A percentile compares a stretch with the other conserved stretches of the same genome.
Conservation (phyloP, 2,888 invertebrate genomes). For the Clostera curtula region DNA sequence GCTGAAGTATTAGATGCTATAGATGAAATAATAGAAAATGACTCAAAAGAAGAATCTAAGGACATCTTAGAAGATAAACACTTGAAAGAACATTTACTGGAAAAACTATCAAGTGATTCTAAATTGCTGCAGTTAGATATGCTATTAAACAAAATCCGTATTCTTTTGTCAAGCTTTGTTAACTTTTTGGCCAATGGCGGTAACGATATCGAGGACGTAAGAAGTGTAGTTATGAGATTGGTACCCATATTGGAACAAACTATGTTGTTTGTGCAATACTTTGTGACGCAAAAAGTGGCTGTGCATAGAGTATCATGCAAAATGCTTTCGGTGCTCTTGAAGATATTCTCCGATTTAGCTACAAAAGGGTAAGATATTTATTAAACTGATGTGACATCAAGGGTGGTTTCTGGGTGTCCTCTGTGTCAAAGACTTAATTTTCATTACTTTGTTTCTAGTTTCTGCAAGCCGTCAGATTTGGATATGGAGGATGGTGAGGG, state of each 20-base stretch:
- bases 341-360: slow-evolving; percentile 89
- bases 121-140: slow-evolving; percentile 72
- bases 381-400: no score
- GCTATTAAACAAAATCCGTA: slow-evolving; percentile 51
- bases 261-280: slow-evolving; percentile 83
- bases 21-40: slow-evolving; percentile 49
- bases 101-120: slow-evolving; percentile 77
- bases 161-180: slow-evolving; percentile 54
- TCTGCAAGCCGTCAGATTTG: slow-evolving; percentile 92
- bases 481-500: slow-evolving; percentile 85
- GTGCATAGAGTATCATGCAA: slow-evolving; percentile 87
- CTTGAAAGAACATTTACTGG: slow-evolving; percentile 78
- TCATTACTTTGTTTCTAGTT: slow-evolving; percentile 74
- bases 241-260: slow-evolving; percentile 87
- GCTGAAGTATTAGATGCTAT: slow-evolving; percentile 49
- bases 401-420: not conserved
- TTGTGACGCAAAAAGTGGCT: slow-evolving; percentile 84
- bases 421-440: not conserved
- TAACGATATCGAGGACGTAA: slow-evolving; percentile 32
- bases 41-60: slow-evolving; percentile 54
- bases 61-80: slow-evolving; percentile 77
- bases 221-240: slow-evolving; percentile 55
- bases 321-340: slow-evolving; percentile 86
- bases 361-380: slow-evolving; percentile 76
- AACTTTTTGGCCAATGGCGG: slow-evolving; percentile 42